Percentiles rank a stretch among this genome's conserved stretches.
phyloP scores from a whole-genome alignment of 2,888 invertebrate genomes.

The Drosophila borborema region DNA sequence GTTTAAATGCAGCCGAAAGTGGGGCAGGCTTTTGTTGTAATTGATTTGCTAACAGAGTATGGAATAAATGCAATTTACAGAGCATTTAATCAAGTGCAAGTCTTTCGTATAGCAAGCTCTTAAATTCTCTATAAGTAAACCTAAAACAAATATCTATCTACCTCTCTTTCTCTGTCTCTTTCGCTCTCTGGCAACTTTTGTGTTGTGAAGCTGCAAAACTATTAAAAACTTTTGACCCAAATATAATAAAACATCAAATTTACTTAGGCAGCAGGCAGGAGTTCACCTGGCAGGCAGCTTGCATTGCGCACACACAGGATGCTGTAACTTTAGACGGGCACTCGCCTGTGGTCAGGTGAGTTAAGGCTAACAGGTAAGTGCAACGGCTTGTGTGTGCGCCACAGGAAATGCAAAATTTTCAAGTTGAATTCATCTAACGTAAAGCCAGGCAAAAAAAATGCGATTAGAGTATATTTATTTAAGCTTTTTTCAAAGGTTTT shows the following conservation, averaged over 20 bases:
- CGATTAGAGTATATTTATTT: conserved; percentile 8
- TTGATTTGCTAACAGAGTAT: conserved; percentile 59
- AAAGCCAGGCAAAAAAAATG: background rate
- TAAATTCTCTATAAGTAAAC: conserved; percentile 48
- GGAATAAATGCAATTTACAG: conserved; percentile 29
- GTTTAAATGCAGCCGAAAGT: conserved; percentile 55
- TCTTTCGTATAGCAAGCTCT: conserved; percentile 31
- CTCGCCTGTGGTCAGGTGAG: conserved; percentile 29
- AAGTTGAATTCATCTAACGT: background rate
- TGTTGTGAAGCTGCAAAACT: conserved; percentile 59
- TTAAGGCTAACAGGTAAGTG: conserved; percentile 4
- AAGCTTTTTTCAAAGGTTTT: too few relatives aligned
- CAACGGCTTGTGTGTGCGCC: background rate
- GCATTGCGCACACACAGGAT: conserved; percentile 4
- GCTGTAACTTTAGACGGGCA: background rate
- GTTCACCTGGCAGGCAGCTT: background rate
- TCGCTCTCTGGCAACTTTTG: conserved; percentile 5
- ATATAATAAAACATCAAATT: conserved; percentile 77
- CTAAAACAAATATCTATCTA: background rate
- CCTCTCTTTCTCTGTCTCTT: background rate
- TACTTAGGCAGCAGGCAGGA: conserved; percentile 45
- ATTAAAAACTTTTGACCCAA: conserved; percentile 80
- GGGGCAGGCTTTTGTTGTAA: conserved; percentile 60
- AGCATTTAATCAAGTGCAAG: conserved; percentile 39
- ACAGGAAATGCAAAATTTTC: conserved; percentile 20